Percentiles rank a stretch among this genome's conserved stretches.
Conservation (phyloP, 2,113 vertebrate genomes). For the Crocuta crocuta region DNA sequence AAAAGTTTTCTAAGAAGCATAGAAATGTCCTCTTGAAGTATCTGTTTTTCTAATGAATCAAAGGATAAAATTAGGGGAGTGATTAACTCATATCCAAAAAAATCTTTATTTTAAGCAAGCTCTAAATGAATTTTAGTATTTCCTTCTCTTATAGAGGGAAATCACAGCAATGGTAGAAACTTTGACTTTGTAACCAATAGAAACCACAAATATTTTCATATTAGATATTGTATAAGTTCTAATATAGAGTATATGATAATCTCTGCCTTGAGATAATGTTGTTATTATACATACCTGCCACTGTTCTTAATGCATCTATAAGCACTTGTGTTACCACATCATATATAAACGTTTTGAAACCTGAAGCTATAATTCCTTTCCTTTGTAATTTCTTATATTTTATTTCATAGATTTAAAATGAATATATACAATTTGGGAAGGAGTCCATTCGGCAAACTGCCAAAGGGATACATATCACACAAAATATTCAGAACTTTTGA, state of each 20-base stretch:
- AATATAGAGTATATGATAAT: neutral
- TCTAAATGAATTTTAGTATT: neutral
- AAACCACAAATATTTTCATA: neutral
- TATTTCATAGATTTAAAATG: neutral
- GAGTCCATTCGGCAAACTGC: neutral
- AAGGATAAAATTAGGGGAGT: neutral
- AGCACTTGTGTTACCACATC: neutral
- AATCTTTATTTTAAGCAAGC: neutral
- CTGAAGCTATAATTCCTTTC: neutral
- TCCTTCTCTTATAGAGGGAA: neutral
- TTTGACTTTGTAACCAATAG: neutral
- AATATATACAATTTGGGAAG: neutral
- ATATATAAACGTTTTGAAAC: neutral
- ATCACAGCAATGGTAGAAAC: neutral
- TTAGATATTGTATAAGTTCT: rapidly evolving
- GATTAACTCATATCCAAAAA: neutral
- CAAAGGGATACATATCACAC: neutral
- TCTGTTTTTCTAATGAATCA: neutral
- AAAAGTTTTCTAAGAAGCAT: neutral
- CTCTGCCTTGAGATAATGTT: neutral
- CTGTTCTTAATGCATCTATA: neutral
- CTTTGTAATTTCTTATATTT: neutral
- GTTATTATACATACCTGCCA: neutral
- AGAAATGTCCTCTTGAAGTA: neutral
- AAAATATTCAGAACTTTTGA: neutral